These are phyloP conservation scores for Phrynocephalus versicolor DNA, from an alignment of 2,113 vertebrate genomes.

Conservation along the genomic window DNA sequence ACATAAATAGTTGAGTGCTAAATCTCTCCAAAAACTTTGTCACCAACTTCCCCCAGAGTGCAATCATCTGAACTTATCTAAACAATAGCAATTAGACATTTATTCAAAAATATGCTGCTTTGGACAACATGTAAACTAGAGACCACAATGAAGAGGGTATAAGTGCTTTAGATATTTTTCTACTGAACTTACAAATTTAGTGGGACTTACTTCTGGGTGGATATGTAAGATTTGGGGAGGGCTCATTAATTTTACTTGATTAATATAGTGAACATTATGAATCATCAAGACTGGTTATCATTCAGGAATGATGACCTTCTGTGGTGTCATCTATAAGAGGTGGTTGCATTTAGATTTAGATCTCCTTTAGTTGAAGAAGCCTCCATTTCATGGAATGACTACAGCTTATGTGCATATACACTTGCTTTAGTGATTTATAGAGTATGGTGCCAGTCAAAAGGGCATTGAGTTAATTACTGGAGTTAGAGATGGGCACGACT, in stretches of 20 bases:
- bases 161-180: not conserved
- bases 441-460: conserved; percentile 7
- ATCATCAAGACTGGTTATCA: not conserved
- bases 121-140: not conserved
- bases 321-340: not conserved
- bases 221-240: not conserved
- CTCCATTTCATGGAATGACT: not conserved
- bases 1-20: not conserved
- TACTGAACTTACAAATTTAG: not conserved
- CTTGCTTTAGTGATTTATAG: conserved; percentile 14
- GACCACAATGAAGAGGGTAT: not conserved
- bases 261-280: not conserved
- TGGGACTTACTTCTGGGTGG: not conserved
- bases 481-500: no score
- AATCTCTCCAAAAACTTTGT: not conserved
- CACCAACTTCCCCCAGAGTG: not conserved
- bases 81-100: not conserved
- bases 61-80: not conserved
- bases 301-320: not conserved
- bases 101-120: not conserved
- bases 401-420: not conserved
- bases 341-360: not conserved
- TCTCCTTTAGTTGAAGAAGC: not conserved
- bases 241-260: not conserved
- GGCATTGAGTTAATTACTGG: conserved; percentile 2